A percentile compares a stretch with the other conserved stretches of the same genome.
Conservation (phyloP, 2,888 invertebrate genomes). For the Mimachlamys varia region DNA sequence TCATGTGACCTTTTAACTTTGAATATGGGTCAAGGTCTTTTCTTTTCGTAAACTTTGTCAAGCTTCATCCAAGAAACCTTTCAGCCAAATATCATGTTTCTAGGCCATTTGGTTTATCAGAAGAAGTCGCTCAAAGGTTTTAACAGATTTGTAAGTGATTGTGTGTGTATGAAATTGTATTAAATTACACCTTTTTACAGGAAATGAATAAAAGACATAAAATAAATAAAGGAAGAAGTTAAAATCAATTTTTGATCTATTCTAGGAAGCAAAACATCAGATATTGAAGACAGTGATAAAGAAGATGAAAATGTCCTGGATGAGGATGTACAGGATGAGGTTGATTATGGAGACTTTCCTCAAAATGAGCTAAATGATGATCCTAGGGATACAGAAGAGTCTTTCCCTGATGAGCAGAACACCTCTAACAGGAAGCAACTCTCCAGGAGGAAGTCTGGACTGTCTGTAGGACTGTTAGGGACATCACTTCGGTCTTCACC, state of each 20-base stretch:
- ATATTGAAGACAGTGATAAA: conserved; percentile 34
- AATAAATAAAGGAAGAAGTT: too few species aligned
- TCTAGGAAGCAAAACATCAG: not conserved
- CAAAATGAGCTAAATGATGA: not conserved
- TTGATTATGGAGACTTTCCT: conserved; percentile 28
- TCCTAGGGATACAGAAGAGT: conserved; percentile 29
- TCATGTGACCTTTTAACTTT: not conserved
- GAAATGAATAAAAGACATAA: too few species aligned
- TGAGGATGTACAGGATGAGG: conserved; percentile 39
- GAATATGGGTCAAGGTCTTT: too few species aligned
- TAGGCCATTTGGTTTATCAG: too few species aligned
- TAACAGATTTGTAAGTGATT: too few species aligned
- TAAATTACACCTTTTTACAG: too few species aligned
- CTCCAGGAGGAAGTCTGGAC: not conserved
- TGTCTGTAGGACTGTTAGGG: not conserved
- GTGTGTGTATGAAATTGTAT: too few species aligned
- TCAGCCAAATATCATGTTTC: too few species aligned
- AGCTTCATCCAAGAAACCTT: too few species aligned
- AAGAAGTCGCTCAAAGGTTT: too few species aligned
- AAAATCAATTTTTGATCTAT: not conserved
- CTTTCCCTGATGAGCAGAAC: conserved; percentile 38
- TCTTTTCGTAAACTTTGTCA: too few species aligned
- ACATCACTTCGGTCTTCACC: not conserved
- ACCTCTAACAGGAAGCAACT: conserved; percentile 36
- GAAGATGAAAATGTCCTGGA: conserved; percentile 37